phyloP scores from a whole-genome alignment of 2,113 vertebrate species.

The Neoarius graeffei region DNA sequence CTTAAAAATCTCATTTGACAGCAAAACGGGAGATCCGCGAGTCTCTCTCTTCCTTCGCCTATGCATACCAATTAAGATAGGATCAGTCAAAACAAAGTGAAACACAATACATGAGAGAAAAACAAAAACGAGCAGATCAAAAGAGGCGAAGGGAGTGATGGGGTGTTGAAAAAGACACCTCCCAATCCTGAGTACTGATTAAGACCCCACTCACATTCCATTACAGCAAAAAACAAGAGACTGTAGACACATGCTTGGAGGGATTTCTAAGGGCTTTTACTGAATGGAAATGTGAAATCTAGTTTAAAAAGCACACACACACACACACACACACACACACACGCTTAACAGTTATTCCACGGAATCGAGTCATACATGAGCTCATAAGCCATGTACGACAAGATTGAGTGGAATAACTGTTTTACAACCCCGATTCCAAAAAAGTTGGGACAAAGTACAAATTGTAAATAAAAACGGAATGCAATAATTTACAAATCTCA shows the following conservation, averaged over 20 bases:
- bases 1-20: conserved; percentile 50
- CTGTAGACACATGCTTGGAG: not conserved
- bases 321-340: too few relatives aligned
- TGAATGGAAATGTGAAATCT: not conserved
- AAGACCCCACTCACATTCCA: conserved; percentile 32
- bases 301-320: too few relatives aligned
- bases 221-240: conserved; percentile 23
- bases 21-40: conserved; percentile 29
- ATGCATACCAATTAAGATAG: conserved; percentile 49
- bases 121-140: conserved; percentile 43
- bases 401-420: too few relatives aligned
- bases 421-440: too few relatives aligned
- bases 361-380: too few relatives aligned
- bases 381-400: too few relatives aligned
- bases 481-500: too few relatives aligned
- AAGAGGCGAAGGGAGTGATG: conserved; percentile 39
- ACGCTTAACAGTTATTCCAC: too few relatives aligned
- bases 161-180: conserved; percentile 10
- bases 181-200: conserved; percentile 30
- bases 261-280: not conserved
- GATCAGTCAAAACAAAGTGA: conserved; percentile 42
- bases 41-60: conserved; percentile 23
- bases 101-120: conserved; percentile 42
- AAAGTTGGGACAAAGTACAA: too few relatives aligned
- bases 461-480: too few relatives aligned